Evolutionary conservation across 2,113 vertebrate species (phyloP), one percentile per base, ranked within the genome.

Genomic region (Thalassarche chlororhynchos): DNA sequence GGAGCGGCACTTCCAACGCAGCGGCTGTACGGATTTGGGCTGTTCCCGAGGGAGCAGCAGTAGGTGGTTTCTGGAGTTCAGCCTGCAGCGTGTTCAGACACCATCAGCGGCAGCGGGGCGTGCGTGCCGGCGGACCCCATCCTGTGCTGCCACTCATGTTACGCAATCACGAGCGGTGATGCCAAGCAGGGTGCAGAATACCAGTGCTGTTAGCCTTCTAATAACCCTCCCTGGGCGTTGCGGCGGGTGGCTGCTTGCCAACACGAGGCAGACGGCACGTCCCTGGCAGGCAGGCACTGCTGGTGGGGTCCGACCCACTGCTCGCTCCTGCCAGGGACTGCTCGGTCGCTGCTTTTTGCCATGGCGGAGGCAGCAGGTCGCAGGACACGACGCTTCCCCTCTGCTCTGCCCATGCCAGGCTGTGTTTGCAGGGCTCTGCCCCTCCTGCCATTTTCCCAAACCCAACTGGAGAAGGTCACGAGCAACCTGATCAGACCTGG

Each of bases 201-300:
- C 70, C 9, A 3, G 47, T 0, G 79, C 89, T 15, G 65, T 51
- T 57, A 18, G 13, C 68, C 54, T 31, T 1, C 55, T 14, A 2
- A 21, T 3, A 3, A 2, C 51, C 21, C 61, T 44, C 24, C 16
- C 28, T 3, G 4, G 13, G 64, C 1, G 0, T 36, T 2, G 21
- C 0, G 28, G 49, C 1, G 8, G 24, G 71, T 0, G 17, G 49
- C 66, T 17, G 32, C 4, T 32, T 51, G 58, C 31, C 65, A 8
- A 26, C 40, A 0, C 0, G 17, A 44, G 71, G 47, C 42, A 21
- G 28, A 11, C 5, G 0, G 52, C 0, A 12, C 4, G 3, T 72
- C 44, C 68, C 66, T 2, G 6, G 51, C 62, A 29, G 29, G 58
- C 32, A 15, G 78, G 49, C 6, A 0, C 57, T 34, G 42, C 55